phyloP scores from a whole-genome alignment of 2,888 invertebrate genomes.

The Drosophila emarginata region DNA sequence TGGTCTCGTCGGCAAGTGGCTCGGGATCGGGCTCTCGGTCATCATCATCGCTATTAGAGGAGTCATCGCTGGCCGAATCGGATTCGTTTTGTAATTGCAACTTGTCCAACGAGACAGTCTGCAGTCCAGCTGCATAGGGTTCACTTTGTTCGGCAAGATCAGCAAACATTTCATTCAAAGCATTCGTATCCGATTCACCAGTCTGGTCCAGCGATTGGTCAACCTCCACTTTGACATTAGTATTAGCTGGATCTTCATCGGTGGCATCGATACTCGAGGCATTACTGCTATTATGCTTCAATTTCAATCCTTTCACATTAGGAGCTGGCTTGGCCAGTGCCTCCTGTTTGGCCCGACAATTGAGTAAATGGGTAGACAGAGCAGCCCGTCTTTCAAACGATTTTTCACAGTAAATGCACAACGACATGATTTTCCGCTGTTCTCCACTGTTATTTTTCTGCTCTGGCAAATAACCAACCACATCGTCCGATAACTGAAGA shows the following conservation, averaged over 20 bases:
- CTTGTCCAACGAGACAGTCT: constrained; percentile 79
- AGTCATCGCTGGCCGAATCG: constrained; percentile 54
- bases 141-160: constrained; percentile 74
- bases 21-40: constrained; percentile 26
- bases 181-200: constrained; percentile 51
- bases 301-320: constrained; percentile 58
- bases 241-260: constrained; percentile 12
- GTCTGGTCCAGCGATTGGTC: constrained; percentile 7
- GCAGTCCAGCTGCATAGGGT: constrained; percentile 69
- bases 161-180: constrained; percentile 77
- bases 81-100: constrained; percentile 64
- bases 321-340: constrained; percentile 59
- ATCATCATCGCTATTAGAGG: constrained; percentile 54
- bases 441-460: constrained; percentile 49
- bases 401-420: constrained; percentile 86
- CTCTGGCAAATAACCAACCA: constrained; percentile 49
- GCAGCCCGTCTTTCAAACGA: constrained; percentile 89
- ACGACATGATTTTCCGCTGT: constrained; percentile 85
- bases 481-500: constrained; percentile 68
- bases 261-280: constrained; percentile 23
- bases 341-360: constrained; percentile 84
- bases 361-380: constrained; percentile 87
- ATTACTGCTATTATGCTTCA: constrained; percentile 29
- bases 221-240: constrained; percentile 12
- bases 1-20: constrained; percentile 22